Evolutionary conservation across 2,888 invertebrate species (phyloP), one percentile per base, ranked within the genome.

Genomic region (Aleiodes leptofemur): DNA sequence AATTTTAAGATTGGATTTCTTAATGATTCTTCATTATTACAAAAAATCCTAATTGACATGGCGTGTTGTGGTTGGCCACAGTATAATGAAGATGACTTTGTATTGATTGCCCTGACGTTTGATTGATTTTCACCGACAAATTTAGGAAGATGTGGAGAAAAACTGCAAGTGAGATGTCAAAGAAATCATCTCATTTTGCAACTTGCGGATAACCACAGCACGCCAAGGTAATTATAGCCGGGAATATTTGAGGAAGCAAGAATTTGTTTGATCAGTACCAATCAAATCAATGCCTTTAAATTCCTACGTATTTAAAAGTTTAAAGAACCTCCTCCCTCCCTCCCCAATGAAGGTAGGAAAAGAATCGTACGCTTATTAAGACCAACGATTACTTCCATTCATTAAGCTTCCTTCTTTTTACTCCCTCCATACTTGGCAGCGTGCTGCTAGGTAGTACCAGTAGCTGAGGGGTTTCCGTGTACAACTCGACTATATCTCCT

Each of bases 341-440:
- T 2, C 38, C 13, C 34, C n/a, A 61, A 38, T 38, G n/a, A 14
- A 38, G n/a, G n/a, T 38, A 31, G 61, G n/a, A 16, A 23, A 31
- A 14, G 13, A 78, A 76, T 76, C 79, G 72, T 70, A 70, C 70
- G 73, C 57, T 81, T 79, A 79, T 80, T 81, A 71, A 80, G 80
- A 76, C 70, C 76, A 80, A 80, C 75, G 80, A 82, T 84, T 78
- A 79, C 81, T 77, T 81, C 81, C 85, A 85, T 86, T 86, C 85
- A 84, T 86, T 86, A 85, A 82, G 80, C 82, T 83, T 83, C 81
- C 81, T 82, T 75, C 72, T 51, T 57, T 70, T 59, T 56, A 29
- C 51, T 68, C 51, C 29, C 64, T 64, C 48, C 43, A 64, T 9
- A 11, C 43, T 14, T 43, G 14, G 43, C 48, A 64, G 64, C 43